Evolutionary conservation across 2,113 vertebrate species (phyloP).

Genomic region (Bufo gargarizans): DNA sequence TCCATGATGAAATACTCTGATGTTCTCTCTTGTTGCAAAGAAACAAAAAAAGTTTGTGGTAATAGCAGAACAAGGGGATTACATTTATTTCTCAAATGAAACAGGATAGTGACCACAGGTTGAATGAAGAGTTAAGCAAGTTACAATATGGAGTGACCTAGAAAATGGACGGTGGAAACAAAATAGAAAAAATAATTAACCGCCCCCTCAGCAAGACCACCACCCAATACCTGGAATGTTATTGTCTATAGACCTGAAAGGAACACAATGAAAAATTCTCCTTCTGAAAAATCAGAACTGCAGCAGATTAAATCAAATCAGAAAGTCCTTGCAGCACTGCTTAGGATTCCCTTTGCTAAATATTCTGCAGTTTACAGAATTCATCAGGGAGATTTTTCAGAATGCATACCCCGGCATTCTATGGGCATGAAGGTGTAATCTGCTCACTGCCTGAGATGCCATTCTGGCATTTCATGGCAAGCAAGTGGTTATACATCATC

Average conservation of each 20-base stretch:
- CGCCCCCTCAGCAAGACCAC: constrained; percentile 24
- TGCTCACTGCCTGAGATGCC: background rate
- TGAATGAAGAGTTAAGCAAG: constrained; percentile 25
- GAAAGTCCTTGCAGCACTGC: background rate
- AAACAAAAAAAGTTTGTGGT: background rate
- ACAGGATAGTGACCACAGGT: constrained; percentile 19
- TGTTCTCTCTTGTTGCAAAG: background rate
- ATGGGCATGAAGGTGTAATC: constrained; percentile 18
- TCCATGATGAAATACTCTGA: background rate
- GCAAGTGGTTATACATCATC: constrained; percentile 1
- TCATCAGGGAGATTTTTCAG: background rate
- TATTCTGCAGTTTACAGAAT: constrained; percentile 23
- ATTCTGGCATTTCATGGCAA: background rate
- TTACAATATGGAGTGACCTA: constrained; percentile 17
- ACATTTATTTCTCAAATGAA: constrained; percentile 30
- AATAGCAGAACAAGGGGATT: constrained; percentile 8
- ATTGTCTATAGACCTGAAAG: constrained; percentile 3
- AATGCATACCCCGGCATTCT: background rate
- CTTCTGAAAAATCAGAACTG: constrained; percentile 3
- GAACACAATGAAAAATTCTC: background rate
- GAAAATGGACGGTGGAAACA: constrained; percentile 16
- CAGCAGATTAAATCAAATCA: constrained; percentile 20
- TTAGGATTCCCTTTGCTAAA: constrained; percentile 34
- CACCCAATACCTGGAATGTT: constrained; percentile 44
- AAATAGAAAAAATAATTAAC: background rate